Evolutionary conservation across 1,140 invertebrate genomes (phyloP).

Genomic region (Neelides sp.): DNA sequence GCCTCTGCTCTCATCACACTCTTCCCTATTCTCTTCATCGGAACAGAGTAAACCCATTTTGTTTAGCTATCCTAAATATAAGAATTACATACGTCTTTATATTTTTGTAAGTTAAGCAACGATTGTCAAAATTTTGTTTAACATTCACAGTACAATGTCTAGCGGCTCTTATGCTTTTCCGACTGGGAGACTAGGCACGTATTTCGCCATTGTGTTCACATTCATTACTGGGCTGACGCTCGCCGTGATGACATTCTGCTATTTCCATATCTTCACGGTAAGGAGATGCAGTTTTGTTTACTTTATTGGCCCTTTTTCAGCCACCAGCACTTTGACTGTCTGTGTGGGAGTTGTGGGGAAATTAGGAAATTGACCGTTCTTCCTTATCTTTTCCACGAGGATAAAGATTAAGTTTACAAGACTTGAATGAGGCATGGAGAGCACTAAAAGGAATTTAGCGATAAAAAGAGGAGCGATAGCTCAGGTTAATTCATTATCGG

Average conservation of each 20-base stretch:
- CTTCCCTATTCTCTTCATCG: slow-evolving; percentile 16
- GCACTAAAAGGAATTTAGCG: too few relatives aligned
- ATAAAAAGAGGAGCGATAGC: too few relatives aligned
- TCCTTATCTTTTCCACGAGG: too few relatives aligned
- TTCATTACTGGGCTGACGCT: slow-evolving; percentile 14
- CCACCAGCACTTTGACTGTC: too few relatives aligned
- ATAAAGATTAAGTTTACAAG: too few relatives aligned
- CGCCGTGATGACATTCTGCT: slow-evolving; percentile 23
- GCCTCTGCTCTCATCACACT: slow-evolving; percentile 17
- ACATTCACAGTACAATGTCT: slow-evolving; percentile 5
- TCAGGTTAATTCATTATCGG: too few relatives aligned
- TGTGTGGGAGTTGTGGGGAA: too few relatives aligned
- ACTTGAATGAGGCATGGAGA: too few relatives aligned
- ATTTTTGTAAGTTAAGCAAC: neutral
- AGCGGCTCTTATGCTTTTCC: slow-evolving; percentile 18
- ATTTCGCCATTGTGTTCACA: slow-evolving; percentile 25
- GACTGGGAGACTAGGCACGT: slow-evolving; percentile 9
- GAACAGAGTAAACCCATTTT: slow-evolving; percentile 10
- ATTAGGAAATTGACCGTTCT: too few relatives aligned
- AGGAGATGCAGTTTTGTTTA: too few relatives aligned
- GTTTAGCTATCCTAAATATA: neutral
- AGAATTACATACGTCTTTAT: too few relatives aligned
- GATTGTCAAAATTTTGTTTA: neutral
- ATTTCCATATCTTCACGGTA: slow-evolving; percentile 25
- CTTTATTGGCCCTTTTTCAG: too few relatives aligned